These are phyloP conservation scores for Hylaea fasciaria DNA, from an alignment of 2,888 invertebrate species.

Conservation along the genomic window DNA sequence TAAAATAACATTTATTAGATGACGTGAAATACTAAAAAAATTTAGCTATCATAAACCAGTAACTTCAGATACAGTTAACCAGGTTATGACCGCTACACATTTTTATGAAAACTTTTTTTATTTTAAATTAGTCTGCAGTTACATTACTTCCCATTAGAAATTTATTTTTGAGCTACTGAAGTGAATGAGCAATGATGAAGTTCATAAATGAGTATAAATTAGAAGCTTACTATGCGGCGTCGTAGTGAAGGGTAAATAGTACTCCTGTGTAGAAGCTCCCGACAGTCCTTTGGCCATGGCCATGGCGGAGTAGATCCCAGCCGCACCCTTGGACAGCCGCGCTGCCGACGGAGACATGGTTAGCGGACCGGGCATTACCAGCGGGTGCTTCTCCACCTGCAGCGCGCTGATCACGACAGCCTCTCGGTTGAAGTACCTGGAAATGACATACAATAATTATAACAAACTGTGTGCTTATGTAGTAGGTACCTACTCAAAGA, in stretches of 20 bases:
- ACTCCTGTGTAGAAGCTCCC: conserved; percentile 77
- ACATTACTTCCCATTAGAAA: too few species aligned
- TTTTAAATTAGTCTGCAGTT: too few species aligned
- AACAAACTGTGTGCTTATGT: not conserved
- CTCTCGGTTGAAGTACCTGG: conserved; percentile 95
- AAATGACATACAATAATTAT: not conserved
- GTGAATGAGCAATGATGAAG: not conserved
- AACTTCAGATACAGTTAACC: too few species aligned
- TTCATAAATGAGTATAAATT: not conserved
- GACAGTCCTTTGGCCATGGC: conserved; percentile 81
- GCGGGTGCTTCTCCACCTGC: conserved; percentile 96
- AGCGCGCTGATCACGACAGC: conserved; percentile 96
- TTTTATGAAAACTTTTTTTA: too few species aligned
- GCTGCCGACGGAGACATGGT: conserved; percentile 88
- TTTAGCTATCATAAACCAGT: too few species aligned
- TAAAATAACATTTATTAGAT: too few species aligned
- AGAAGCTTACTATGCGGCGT: conserved; percentile 71
- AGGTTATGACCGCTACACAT: too few species aligned
- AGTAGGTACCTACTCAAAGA: too few species aligned
- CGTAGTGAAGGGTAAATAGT: conserved; percentile 88
- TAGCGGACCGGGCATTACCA: conserved; percentile 93
- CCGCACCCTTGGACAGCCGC: conserved; percentile 81
- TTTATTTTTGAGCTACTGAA: too few species aligned
- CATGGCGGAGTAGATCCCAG: conserved; percentile 79
- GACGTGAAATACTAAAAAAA: too few species aligned